Conservation (phyloP, 2,113 vertebrate genomes). For the Columba janthina region DNA sequence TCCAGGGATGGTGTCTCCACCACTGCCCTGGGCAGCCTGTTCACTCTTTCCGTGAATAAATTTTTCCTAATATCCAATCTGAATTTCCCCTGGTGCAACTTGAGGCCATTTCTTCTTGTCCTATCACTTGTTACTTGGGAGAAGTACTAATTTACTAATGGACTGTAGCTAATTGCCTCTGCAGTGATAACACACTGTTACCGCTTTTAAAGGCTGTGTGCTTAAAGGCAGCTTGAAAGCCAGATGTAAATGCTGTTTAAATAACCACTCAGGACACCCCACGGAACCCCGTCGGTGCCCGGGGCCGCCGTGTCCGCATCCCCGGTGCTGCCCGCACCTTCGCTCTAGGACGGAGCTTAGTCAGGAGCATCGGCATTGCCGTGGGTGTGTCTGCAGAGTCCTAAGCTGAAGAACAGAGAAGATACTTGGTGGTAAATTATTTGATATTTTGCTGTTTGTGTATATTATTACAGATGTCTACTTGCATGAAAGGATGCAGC, state of each 20-base stretch:
- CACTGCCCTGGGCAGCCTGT: no score
- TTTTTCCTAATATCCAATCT: no score
- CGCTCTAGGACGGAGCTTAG: fast-evolving
- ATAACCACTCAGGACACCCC: fast-evolving
- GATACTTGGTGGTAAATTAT: background rate
- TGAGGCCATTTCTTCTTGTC: no score
- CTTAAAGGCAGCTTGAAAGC: fast-evolving
- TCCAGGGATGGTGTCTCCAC: no score
- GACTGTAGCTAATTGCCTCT: no score
- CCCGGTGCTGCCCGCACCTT: no score
- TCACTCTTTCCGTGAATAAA: no score
- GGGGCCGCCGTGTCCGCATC: no score
- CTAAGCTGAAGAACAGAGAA: background rate
- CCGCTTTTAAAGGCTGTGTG: background rate
- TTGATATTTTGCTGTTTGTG: background rate
- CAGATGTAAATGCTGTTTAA: fast-evolving
- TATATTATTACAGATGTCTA: background rate
- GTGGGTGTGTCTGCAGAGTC: fast-evolving
- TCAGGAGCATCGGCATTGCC: fast-evolving
- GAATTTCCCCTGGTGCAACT: no score
- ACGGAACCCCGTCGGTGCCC: background rate
- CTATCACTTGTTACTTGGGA: no score
- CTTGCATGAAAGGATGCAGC: background rate
- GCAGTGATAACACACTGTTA: fast-evolving
- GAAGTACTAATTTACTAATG: background rate